Evolutionary conservation across 2,113 vertebrate genomes (phyloP), one percentile per base, ranked within the genome.

Genomic region (Mionectes macconnelli): DNA sequence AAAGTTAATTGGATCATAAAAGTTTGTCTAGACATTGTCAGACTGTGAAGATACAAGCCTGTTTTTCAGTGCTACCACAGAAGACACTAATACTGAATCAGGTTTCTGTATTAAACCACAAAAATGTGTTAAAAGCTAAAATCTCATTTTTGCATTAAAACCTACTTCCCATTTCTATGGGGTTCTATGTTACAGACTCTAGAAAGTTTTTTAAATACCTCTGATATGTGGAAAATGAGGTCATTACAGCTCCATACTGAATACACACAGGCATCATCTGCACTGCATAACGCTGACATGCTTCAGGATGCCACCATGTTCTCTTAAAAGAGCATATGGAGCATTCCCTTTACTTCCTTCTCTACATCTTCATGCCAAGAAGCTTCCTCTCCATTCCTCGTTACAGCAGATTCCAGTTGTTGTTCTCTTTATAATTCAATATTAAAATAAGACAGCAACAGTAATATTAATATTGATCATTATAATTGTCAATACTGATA

Each of bases 21-120:
- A 85, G 55, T 75, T 75, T 78, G 66, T 91, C 90, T 93, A 96
- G 84, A 89, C 74, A 31, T 72, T 82, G 15, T 84, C 30, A 93
- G 18, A 50, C 77, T 52, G 20, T 3, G 8, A 42, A 91, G 42
- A 87, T 27, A 82, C 12, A 70, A 66, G 84, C 69, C 19, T 69
- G 40, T n/a, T 52, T 89, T 92, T 73, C n/a, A 67, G 42, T 31
- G 59, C 40, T 30, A 81, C 55, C 18, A 67, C 55, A 22, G 35
- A 81, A 67, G 50, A 57, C 53, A 89, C 27, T 82, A 84, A 64
- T 50, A 82, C 35, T 28, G 21, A 93, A 64, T 59, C 62, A 47
- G n/a, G 57, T 8, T 69, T 76, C 28, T 74, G 42, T 62, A 77
- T 87, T 81, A 89, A 90, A 50, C 16, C 20, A 90, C 40, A 94